These are phyloP conservation scores for Drosophila parthenogenetica DNA, from an alignment of 2,888 invertebrate genomes.

Conservation along the genomic window DNA sequence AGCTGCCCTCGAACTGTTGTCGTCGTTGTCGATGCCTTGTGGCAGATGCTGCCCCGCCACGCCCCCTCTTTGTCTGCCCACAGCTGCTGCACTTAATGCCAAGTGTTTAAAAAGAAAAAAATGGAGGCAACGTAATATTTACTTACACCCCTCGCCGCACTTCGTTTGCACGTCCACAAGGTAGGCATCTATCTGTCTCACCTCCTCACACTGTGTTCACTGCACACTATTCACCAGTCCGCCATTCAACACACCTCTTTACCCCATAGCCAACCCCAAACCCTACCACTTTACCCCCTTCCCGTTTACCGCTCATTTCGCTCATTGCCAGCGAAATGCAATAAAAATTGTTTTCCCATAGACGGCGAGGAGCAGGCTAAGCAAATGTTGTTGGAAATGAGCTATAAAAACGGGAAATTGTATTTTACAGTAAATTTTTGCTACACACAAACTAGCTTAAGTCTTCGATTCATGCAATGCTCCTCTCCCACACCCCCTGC, in stretches of 20 bases:
- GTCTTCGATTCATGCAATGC: constrained; percentile 30
- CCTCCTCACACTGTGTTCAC: constrained; percentile 8
- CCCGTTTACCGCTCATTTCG: constrained; percentile 56
- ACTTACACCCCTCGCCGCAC: constrained; percentile 53
- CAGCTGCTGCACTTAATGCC: constrained; percentile 79
- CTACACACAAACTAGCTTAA: constrained; percentile 75
- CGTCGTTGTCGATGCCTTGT: constrained; percentile 42
- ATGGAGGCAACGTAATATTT: constrained; percentile 68
- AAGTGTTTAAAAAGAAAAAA: constrained; percentile 68
- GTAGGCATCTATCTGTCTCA: constrained; percentile 18
- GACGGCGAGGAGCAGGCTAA: constrained; percentile 60
- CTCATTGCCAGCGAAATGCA: constrained; percentile 80
- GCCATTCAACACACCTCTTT: constrained; percentile 1
- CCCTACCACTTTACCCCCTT: neutral
- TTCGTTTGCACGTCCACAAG: neutral
- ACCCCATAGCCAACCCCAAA: neutral
- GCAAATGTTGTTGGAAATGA: constrained; percentile 80
- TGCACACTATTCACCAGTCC: constrained; percentile 18
- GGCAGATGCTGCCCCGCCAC: constrained; percentile 45
- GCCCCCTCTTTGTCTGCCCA: constrained; percentile 22
- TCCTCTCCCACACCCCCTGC: constrained; percentile 1
- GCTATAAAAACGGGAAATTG: constrained; percentile 81
- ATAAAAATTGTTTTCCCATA: constrained; percentile 80
- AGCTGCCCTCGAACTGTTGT: neutral
- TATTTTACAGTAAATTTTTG: constrained; percentile 77